Percentiles rank a stretch among this genome's conserved stretches.
Evolutionary conservation across 1,140 invertebrate genomes (phyloP).

Genomic region (Eumaeus atala): DNA sequence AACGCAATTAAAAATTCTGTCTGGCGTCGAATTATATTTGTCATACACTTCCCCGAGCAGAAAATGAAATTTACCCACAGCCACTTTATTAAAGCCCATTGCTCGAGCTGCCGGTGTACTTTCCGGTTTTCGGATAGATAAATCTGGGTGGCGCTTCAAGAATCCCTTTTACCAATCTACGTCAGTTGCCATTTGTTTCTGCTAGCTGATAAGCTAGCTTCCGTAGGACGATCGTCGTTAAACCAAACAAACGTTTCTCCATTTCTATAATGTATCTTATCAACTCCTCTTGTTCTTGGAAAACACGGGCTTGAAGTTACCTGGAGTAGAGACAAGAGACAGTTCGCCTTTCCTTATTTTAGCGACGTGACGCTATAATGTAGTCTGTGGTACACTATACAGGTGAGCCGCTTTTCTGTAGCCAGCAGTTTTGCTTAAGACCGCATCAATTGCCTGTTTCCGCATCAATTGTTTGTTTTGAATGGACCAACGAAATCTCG

Average conservation of each 20-base stretch:
- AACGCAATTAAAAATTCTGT: slow-evolving; percentile 49
- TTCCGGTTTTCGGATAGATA: slow-evolving; percentile 18
- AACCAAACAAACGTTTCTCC: slow-evolving; percentile 30
- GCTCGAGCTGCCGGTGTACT: slow-evolving; percentile 35
- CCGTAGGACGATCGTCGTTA: slow-evolving; percentile 19
- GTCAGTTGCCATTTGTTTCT: slow-evolving; percentile 34
- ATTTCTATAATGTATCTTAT: slow-evolving; percentile 29
- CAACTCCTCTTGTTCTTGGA: slow-evolving; percentile 31
- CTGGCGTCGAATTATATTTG: slow-evolving; percentile 24
- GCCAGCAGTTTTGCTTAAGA: slow-evolving; percentile 23
- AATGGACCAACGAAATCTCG: slow-evolving; percentile 19
- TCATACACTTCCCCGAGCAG: slow-evolving; percentile 22
- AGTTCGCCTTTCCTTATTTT: slow-evolving; percentile 8
- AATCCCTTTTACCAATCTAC: slow-evolving; percentile 37
- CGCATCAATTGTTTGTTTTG: no score
- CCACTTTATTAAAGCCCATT: slow-evolving; percentile 38
- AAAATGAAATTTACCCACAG: slow-evolving; percentile 24
- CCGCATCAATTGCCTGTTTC: slow-evolving; percentile 24
- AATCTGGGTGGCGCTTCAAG: slow-evolving; percentile 22
- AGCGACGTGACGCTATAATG: slow-evolving; percentile 8
- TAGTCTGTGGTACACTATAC: slow-evolving; percentile 23
- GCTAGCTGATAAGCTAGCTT: slow-evolving; percentile 34
- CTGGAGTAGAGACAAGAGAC: slow-evolving; percentile 7
- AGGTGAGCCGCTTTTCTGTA: slow-evolving; percentile 26
- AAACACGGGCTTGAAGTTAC: slow-evolving; percentile 22